A percentile compares a stretch with the other conserved stretches of the same genome.
Evolutionary conservation across 1,140 invertebrate genomes (phyloP).

Genomic region (Sitodiplosis mosellana): DNA sequence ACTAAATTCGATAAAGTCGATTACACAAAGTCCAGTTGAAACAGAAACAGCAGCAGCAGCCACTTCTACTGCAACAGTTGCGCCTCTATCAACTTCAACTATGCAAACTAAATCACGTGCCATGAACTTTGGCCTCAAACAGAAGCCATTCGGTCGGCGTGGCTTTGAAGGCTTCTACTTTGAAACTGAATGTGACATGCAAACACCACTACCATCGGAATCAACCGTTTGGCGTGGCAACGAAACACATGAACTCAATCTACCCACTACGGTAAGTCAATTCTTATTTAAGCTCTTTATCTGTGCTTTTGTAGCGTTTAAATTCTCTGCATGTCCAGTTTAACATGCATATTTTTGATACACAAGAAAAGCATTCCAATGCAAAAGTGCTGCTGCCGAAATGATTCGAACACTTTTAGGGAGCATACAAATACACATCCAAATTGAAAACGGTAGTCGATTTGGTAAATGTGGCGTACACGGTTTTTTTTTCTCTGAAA

Average conservation of each 20-base stretch:
- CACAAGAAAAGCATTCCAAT: too few relatives aligned
- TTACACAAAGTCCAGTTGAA: neutral
- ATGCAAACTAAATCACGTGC: neutral
- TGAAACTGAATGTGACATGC: conserved; percentile 33
- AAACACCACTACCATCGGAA: conserved; percentile 35
- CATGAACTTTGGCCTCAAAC: too few relatives aligned
- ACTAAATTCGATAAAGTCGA: too few relatives aligned
- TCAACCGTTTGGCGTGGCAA: conserved; percentile 43
- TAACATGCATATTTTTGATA: too few relatives aligned
- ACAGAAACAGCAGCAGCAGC: neutral
- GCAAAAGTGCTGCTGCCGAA: too few relatives aligned
- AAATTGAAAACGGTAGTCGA: too few relatives aligned
- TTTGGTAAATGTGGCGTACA: neutral
- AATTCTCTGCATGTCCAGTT: neutral
- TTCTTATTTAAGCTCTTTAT: conserved; percentile 1
- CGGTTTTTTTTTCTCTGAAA: neutral
- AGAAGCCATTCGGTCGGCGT: too few relatives aligned
- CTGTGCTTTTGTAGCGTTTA: neutral
- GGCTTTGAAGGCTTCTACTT: too few relatives aligned
- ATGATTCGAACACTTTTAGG: too few relatives aligned
- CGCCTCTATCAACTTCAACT: conserved; percentile 9
- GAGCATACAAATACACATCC: too few relatives aligned
- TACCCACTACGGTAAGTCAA: conserved; percentile 38
- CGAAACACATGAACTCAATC: conserved; percentile 40
- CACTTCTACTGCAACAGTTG: conserved; percentile 1